Percentiles rank a stretch among this genome's conserved stretches.
Evolutionary conservation across 2,113 vertebrate genomes (phyloP).

Genomic region (Charina bottae): DNA sequence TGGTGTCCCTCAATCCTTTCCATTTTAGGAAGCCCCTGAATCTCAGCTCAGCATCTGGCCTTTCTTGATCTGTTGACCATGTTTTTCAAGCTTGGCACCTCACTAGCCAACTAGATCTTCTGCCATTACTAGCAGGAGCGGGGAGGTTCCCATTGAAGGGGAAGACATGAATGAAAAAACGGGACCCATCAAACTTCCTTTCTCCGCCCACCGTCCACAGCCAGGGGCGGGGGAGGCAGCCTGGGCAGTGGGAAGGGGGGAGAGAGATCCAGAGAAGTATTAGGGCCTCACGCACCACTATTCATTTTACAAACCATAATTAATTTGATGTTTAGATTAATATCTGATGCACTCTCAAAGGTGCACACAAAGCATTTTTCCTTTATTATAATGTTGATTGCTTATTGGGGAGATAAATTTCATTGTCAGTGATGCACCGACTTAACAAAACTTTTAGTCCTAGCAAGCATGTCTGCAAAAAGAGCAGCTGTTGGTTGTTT

Average conservation of each 20-base stretch:
- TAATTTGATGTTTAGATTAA: constrained; percentile 81
- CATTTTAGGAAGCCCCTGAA: neutral
- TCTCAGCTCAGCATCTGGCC: neutral
- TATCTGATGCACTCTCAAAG: constrained; percentile 79
- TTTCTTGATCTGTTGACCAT: neutral
- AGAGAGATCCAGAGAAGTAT: constrained; percentile 59
- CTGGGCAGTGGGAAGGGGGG: neutral
- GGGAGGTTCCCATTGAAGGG: constrained; percentile 11
- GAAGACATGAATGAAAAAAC: constrained; percentile 31
- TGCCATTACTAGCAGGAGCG: neutral
- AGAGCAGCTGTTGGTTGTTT: constrained; percentile 65
- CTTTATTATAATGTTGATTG: constrained; percentile 79
- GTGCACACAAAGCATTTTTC: constrained; percentile 78
- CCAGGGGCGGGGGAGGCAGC: constrained; percentile 57
- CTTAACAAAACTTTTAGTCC: constrained; percentile 75
- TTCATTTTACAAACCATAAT: constrained; percentile 78
- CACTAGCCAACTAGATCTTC: neutral
- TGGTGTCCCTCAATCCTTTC: no score
- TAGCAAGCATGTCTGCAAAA: constrained; percentile 70
- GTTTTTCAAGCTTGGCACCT: neutral
- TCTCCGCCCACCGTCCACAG: constrained; percentile 25
- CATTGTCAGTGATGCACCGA: constrained; percentile 76
- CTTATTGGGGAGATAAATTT: constrained; percentile 80
- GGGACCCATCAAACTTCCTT: constrained; percentile 36
- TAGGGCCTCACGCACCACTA: constrained; percentile 69